Evolutionary conservation across 2,113 vertebrate species (phyloP).

Genomic region (Caretta caretta): DNA sequence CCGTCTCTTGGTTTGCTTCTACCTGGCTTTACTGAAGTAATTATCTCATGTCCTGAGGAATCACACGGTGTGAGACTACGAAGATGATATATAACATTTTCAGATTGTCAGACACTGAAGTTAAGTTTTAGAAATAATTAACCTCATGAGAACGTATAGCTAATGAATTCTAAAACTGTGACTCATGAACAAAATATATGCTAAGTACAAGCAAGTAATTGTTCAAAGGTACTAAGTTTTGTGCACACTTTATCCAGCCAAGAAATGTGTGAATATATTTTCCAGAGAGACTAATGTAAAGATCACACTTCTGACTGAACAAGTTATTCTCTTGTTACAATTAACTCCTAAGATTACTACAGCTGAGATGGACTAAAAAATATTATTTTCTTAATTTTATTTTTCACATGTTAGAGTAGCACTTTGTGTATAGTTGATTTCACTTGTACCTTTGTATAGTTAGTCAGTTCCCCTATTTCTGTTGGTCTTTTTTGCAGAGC

Average conservation of each 20-base stretch:
- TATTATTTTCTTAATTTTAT: neutral
- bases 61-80: accelerated
- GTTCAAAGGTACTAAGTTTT: neutral
- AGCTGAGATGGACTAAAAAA: neutral
- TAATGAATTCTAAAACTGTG: neutral
- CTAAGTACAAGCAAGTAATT: neutral
- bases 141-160: neutral
- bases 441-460: neutral
- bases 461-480: neutral
- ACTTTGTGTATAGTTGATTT: neutral
- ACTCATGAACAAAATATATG: neutral
- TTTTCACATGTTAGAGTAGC: neutral
- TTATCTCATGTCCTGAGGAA: neutral
- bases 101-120: neutral
- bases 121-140: neutral
- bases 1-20: conserved; percentile 19
- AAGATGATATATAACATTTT: accelerated
- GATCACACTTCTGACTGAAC: neutral
- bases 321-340: neutral
- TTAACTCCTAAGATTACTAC: neutral
- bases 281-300: neutral
- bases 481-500: neutral
- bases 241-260: neutral
- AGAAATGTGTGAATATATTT: neutral
- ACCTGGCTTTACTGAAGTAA: neutral